Conservation (phyloP, 2,888 invertebrate genomes). For the Plemyria rubiginata region DNA sequence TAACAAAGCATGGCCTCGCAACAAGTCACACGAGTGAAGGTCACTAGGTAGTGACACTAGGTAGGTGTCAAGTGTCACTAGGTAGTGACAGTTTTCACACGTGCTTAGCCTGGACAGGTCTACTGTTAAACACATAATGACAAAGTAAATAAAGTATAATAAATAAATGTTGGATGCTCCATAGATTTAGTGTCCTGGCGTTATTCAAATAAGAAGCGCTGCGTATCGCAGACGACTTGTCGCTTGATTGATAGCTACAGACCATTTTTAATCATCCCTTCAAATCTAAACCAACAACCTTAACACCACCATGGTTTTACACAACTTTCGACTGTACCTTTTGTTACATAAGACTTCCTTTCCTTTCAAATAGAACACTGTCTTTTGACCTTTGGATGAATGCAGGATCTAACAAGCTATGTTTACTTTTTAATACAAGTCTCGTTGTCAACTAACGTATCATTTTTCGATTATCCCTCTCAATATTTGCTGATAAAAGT, state of each 20-base stretch:
- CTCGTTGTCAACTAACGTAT: constrained; percentile 59
- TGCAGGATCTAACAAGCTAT: constrained; percentile 34
- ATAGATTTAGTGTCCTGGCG: constrained; percentile 44
- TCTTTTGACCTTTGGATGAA: constrained; percentile 17
- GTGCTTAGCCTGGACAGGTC: not conserved
- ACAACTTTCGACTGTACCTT: constrained; percentile 31
- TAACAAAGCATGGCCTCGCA: too few species aligned
- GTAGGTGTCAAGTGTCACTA: too few species aligned
- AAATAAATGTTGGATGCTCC: constrained; percentile 14
- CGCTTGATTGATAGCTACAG: constrained; percentile 76
- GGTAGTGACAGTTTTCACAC: too few species aligned
- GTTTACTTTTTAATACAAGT: constrained; percentile 58
- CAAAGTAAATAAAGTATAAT: not conserved
- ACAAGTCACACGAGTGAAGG: too few species aligned
- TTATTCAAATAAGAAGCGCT: constrained; percentile 76
- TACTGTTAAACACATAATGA: not conserved
- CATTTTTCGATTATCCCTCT: constrained; percentile 45
- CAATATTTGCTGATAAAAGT: constrained; percentile 35
- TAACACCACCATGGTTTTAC: constrained; percentile 27
- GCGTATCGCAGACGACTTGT: constrained; percentile 69
- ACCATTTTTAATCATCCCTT: constrained; percentile 77
- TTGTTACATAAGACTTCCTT: not conserved
- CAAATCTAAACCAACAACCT: constrained; percentile 36
- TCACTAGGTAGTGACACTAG: too few species aligned
- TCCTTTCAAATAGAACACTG: not conserved